These are phyloP conservation scores for Heliconius hewitsoni DNA, from an alignment of 1,140 invertebrate genomes.

Conservation along the genomic window DNA sequence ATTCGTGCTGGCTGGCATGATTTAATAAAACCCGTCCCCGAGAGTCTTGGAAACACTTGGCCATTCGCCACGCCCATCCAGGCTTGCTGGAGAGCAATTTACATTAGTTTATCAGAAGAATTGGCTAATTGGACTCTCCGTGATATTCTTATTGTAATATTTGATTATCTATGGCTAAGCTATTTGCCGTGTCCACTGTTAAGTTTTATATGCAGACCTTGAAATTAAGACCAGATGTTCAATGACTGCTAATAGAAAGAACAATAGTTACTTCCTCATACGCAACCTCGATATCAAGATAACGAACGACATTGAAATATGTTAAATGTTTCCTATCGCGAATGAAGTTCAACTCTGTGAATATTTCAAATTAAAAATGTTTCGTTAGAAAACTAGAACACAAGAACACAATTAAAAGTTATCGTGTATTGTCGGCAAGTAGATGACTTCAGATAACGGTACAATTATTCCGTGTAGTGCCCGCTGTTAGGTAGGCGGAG, in stretches of 20 bases:
- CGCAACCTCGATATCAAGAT: conserved; percentile 67
- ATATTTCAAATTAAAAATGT: background rate
- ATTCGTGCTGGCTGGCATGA: conserved; percentile 48
- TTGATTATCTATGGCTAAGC: background rate
- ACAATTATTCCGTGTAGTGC: conserved; percentile 33
- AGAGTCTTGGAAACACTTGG: conserved; percentile 68
- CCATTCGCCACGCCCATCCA: conserved; percentile 68
- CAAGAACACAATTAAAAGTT: conserved; percentile 31
- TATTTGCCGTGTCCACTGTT: background rate
- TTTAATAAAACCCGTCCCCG: conserved; percentile 66
- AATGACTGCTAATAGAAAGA: conserved; percentile 52
- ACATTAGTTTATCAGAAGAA: conserved; percentile 42
- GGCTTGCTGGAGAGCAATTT: conserved; percentile 51
- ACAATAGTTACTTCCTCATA: conserved; percentile 70
- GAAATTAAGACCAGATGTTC: conserved; percentile 46
- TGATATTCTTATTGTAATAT: background rate
- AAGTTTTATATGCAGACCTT: conserved; percentile 11
- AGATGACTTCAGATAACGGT: conserved; percentile 34
- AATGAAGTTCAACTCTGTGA: background rate
- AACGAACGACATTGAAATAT: conserved; percentile 65
- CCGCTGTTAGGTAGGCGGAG: conserved; percentile 10
- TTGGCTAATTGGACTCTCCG: conserved; percentile 41
- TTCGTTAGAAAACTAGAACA: conserved; percentile 6
- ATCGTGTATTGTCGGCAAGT: conserved; percentile 27
- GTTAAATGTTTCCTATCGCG: conserved; percentile 22